A percentile compares a stretch with the other conserved stretches of the same genome.
Evolutionary conservation across 2,113 vertebrate species (phyloP).

Genomic region (Daphoenositta chrysoptera): DNA sequence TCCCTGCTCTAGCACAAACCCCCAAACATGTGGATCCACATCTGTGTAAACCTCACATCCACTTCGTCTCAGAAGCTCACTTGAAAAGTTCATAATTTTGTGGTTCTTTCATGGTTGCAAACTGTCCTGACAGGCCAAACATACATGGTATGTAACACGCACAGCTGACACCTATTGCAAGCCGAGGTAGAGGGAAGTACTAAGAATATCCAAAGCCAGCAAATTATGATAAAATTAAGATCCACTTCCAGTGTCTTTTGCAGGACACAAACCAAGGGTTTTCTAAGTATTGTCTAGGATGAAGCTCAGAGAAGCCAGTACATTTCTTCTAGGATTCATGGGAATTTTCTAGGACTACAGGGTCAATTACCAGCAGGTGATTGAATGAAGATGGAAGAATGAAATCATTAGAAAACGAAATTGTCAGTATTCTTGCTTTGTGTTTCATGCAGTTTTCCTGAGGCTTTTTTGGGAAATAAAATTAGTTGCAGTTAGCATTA

Average conservation of each 20-base stretch:
- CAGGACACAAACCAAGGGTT: background rate
- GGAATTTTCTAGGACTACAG: background rate
- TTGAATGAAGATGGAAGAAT: background rate
- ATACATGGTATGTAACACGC: background rate
- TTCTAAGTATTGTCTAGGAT: background rate
- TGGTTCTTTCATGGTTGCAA: background rate
- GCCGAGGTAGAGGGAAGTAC: background rate
- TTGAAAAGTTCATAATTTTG: background rate
- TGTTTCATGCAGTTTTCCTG: background rate
- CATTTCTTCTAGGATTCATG: background rate
- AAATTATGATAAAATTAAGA: background rate
- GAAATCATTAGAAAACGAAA: background rate
- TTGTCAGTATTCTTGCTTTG: background rate
- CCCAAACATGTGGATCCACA: background rate
- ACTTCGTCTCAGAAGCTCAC: background rate
- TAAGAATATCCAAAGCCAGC: background rate
- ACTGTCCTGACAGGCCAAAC: background rate
- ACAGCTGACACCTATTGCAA: background rate
- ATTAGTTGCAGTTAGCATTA: background rate
- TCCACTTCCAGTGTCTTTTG: background rate
- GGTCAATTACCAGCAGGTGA: background rate
- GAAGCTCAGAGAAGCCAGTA: background rate
- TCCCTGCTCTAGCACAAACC: background rate
- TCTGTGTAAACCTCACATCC: background rate
- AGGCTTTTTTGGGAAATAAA: background rate